These are phyloP conservation scores for Syngnathoides biaculeatus DNA, from an alignment of 2,113 vertebrate species.

Conservation along the genomic window DNA sequence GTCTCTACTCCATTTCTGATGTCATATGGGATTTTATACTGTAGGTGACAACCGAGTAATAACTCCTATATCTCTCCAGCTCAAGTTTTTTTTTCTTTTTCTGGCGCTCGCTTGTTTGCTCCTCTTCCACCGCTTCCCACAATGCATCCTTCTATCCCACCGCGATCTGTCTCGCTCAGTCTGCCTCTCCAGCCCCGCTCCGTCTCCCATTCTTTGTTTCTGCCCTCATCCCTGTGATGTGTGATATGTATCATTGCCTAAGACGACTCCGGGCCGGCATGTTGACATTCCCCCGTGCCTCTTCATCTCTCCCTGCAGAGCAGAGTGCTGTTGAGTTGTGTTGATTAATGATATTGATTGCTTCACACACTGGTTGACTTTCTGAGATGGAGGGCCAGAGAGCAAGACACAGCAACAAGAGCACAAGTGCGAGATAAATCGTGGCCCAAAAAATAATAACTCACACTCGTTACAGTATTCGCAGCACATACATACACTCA, in stretches of 20 bases:
- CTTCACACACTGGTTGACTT: conserved; percentile 69
- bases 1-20: conserved; percentile 61
- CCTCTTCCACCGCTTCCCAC: conserved; percentile 49
- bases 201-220: conserved; percentile 55
- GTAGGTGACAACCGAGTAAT: conserved; percentile 72
- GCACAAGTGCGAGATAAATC: conserved; percentile 40
- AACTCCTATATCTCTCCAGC: conserved; percentile 64
- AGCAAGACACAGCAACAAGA: conserved; percentile 37
- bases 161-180: conserved; percentile 62
- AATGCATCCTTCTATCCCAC: conserved; percentile 56
- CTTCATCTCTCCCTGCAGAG: conserved; percentile 72
- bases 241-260: conserved; percentile 75
- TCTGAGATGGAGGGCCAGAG: conserved; percentile 50
- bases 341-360: conserved; percentile 77
- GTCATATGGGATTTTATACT: conserved; percentile 71
- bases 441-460: conserved; percentile 50
- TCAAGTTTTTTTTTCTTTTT: conserved; percentile 39
- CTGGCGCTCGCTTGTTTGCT: conserved; percentile 36
- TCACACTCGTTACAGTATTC: conserved; percentile 50
- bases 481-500: background rate
- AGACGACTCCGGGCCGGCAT: conserved; percentile 71
- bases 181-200: conserved; percentile 54
- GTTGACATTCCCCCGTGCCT: conserved; percentile 73
- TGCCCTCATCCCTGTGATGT: conserved; percentile 70
- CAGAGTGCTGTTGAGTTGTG: conserved; percentile 72